Evolutionary conservation across 2,113 vertebrate genomes (phyloP), one percentile per base, ranked within the genome.

Genomic region (Colinus virginianus): DNA sequence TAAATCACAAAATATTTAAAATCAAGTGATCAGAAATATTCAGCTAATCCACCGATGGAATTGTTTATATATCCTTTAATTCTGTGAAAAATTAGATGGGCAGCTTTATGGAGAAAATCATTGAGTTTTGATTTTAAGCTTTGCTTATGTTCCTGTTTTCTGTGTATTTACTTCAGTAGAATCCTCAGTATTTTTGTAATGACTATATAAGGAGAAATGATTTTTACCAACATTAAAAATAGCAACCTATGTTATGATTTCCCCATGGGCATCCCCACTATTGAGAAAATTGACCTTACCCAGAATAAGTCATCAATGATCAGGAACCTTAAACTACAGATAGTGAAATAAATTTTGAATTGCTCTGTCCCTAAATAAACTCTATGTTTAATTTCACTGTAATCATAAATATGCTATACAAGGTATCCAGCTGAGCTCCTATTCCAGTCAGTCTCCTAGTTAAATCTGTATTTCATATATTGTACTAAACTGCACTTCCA

Each of bases 121-220:
- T 21, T 59, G 34, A 70, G 13, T 28, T 87, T 62, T 75, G 42
- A 59, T 26, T 81, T 90, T 71, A 71, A 43, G 7, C 16, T 16
- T 55, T 87, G 9, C n/a, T 84, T 8, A 42, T 59, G 26, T 83
- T 70, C 49, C 17, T 76, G 13, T 90, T 92, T 94, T 78, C 25
- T 48, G 49, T 64, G 6, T 5, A 40, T 80, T 83, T 91, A 36
- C 8, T 93, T 86, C 42, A 51, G 20, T 32, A 59, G 61, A 85
- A 78, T 72, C 36, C 25, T 72, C 42, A 40, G 42, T 63, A 77
- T 78, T 28, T 83, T 88, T 68, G 18, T 62, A 82, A 83, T 76
- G 92, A n/a, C 85, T 86, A 84, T 81, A 86, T 95, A 91, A 86
- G 85, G 95, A 96, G 26, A 75, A 20, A 78, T 74, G 86, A 43